phyloP scores from a whole-genome alignment of 2,888 invertebrate species.

The Lymantria dispar region DNA sequence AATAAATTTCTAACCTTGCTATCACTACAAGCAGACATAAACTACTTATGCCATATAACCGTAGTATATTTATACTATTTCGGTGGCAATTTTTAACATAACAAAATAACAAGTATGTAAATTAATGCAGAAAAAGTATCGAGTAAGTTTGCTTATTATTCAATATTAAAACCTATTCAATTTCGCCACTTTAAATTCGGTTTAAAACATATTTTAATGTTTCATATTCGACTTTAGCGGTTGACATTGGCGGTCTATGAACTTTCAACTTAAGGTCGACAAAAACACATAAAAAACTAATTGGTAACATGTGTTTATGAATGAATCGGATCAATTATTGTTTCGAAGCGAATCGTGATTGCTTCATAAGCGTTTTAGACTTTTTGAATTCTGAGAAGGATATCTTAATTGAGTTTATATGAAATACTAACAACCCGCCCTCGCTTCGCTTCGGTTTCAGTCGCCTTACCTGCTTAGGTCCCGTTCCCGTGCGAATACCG shows the following conservation, averaged over 20 bases:
- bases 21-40: too few relatives aligned
- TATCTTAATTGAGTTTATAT: too few relatives aligned
- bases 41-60: too few relatives aligned
- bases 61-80: not conserved
- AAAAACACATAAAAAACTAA: slow-evolving; percentile 9
- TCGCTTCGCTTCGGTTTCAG: too few relatives aligned
- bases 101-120: not conserved
- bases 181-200: slow-evolving; percentile 1
- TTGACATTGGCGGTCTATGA: slow-evolving; percentile 20
- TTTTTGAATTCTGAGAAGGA: slow-evolving; percentile 19
- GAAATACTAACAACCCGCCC: too few relatives aligned
- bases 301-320: slow-evolving; percentile 23
- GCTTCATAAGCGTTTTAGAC: slow-evolving; percentile 5
- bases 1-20: too few relatives aligned
- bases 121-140: not conserved
- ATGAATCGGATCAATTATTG: slow-evolving; percentile 23
- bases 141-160: not conserved
- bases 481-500: too few relatives aligned
- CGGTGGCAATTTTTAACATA: not conserved
- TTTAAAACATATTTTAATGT: not conserved
- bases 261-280: slow-evolving; percentile 18
- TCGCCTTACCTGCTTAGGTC: too few relatives aligned
- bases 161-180: not conserved
- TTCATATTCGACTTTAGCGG: not conserved
- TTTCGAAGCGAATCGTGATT: slow-evolving; percentile 15